phyloP scores from a whole-genome alignment of 2,113 vertebrate species.

The Gallinago undulata region DNA sequence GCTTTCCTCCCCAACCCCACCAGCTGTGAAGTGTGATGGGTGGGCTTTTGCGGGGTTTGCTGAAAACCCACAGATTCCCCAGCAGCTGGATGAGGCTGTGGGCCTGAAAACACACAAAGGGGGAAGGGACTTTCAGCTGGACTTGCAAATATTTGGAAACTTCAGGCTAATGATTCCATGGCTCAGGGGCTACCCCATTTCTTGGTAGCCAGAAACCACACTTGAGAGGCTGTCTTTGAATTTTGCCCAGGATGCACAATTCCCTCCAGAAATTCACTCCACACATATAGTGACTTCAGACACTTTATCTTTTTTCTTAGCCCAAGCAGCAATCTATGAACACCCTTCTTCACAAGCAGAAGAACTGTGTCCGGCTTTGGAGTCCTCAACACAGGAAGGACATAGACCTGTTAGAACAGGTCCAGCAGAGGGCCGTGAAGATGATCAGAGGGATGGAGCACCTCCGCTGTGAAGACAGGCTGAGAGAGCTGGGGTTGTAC shows the following conservation, averaged over 20 bases:
- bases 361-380: neutral
- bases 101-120: neutral
- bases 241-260: neutral
- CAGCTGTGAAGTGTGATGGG: neutral
- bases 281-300: neutral
- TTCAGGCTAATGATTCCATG: neutral
- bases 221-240: neutral
- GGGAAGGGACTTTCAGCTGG: neutral
- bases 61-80: neutral
- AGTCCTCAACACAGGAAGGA: too few relatives aligned
- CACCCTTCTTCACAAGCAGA: neutral
- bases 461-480: too few relatives aligned
- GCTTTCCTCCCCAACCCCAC: neutral
- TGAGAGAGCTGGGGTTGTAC: too few relatives aligned
- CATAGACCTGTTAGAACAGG: too few relatives aligned
- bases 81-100: neutral
- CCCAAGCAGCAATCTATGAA: neutral
- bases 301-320: neutral
- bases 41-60: accelerated
- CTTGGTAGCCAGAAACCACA: neutral
- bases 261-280: neutral
- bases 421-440: too few relatives aligned
- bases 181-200: neutral
- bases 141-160: neutral
- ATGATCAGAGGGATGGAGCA: too few relatives aligned